A percentile compares a stretch with the other conserved stretches of the same genome.
phyloP scores from a whole-genome alignment of 1,140 invertebrate species.

The Ylistrum balloti region DNA sequence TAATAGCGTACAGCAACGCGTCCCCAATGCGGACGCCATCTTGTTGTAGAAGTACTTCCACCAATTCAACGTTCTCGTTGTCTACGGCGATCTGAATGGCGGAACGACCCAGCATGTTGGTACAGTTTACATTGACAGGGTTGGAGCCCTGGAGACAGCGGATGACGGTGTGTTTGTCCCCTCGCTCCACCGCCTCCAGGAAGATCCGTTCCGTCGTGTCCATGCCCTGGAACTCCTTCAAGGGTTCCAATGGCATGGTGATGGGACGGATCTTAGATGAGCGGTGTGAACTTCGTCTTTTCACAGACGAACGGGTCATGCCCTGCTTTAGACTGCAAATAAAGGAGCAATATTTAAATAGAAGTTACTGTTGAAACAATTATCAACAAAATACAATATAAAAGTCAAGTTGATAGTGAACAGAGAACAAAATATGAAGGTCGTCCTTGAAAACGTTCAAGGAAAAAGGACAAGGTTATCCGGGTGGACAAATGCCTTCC shows the following conservation, averaged over 20 bases:
- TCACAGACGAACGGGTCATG: neutral
- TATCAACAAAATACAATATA: too few relatives aligned
- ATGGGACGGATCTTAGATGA: constrained; percentile 61
- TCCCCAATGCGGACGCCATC: constrained; percentile 81
- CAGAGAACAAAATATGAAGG: too few relatives aligned
- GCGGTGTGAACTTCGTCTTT: constrained; percentile 62
- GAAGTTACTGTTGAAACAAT: too few relatives aligned
- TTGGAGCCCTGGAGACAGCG: constrained; percentile 82
- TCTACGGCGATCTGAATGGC: constrained; percentile 84
- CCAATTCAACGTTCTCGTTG: constrained; percentile 81
- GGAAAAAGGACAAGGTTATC: too few relatives aligned
- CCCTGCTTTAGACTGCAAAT: neutral
- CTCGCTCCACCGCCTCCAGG: constrained; percentile 85
- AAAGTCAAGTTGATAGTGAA: too few relatives aligned
- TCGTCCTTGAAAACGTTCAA: too few relatives aligned
- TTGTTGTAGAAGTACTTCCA: constrained; percentile 78
- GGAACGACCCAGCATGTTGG: constrained; percentile 85
- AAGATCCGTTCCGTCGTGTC: constrained; percentile 83
- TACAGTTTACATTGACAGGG: constrained; percentile 85
- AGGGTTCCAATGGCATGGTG: constrained; percentile 76
- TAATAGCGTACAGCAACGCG: constrained; percentile 81
- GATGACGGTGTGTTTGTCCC: constrained; percentile 84
- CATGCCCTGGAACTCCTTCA: constrained; percentile 80
- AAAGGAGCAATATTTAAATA: too few relatives aligned
- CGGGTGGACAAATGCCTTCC: too few relatives aligned